These are phyloP conservation scores for Piprites chloris DNA, from an alignment of 2,113 vertebrate species.

Conservation along the genomic window DNA sequence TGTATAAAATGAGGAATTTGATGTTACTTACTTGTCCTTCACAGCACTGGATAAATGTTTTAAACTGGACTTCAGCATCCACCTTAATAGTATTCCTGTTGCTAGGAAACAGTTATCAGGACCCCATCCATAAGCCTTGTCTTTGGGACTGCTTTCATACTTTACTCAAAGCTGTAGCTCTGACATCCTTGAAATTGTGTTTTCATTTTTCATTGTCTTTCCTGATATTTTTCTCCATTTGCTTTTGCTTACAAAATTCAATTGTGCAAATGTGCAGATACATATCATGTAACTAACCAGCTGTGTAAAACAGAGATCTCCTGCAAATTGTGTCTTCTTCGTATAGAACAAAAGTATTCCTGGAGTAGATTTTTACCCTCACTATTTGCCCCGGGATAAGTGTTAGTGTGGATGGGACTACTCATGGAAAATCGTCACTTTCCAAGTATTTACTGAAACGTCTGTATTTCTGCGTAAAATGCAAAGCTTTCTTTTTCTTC, in stretches of 20 bases:
- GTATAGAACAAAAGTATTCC: neutral
- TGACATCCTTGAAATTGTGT: constrained; percentile 56
- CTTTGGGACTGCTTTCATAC: constrained; percentile 48
- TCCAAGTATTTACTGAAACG: neutral
- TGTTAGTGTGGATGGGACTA: neutral
- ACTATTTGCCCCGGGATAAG: neutral
- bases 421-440: neutral
- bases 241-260: constrained; percentile 66
- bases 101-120: constrained; percentile 74
- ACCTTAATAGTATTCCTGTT: constrained; percentile 70
- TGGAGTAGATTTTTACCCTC: neutral
- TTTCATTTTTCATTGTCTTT: constrained; percentile 71
- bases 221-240: constrained; percentile 47
- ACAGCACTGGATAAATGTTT: constrained; percentile 33
- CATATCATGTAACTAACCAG: constrained; percentile 47
- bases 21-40: constrained; percentile 37
- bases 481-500: neutral
- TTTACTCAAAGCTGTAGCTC: constrained; percentile 34
- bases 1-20: constrained; percentile 43
- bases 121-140: constrained; percentile 63
- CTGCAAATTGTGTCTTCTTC: neutral
- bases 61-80: constrained; percentile 62
- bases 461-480: constrained; percentile 4
- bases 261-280: constrained; percentile 70
- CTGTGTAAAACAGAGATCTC: constrained; percentile 33